Conservation (phyloP, 2,113 vertebrate species). For the human (Homo sapiens) region GRCh38 chr17:74792501-74793000, state of each 20-base stretch:
- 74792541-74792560: not conserved
- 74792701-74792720: not conserved
- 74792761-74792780: not conserved
- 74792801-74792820: not conserved
- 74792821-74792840: too few relatives aligned
- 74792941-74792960: not conserved
- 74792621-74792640: not conserved
- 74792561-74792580: not conserved
- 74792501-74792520: not conserved
- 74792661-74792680: not conserved
- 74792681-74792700: not conserved
- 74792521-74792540: not conserved
- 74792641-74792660: not conserved
- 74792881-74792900: not conserved
- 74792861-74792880: fast-evolving
- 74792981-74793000: not conserved
- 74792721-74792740: not conserved
- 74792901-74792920: fast-evolving
- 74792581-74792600: not conserved
- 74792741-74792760: not conserved
- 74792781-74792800: not conserved
- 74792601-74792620: not conserved
- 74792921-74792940: not conserved
- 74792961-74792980: fast-evolving
- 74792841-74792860: not conserved